Evolutionary conservation across 2,113 vertebrate genomes (phyloP), one percentile per base, ranked within the genome.

Genomic region (Caranx ignobilis): DNA sequence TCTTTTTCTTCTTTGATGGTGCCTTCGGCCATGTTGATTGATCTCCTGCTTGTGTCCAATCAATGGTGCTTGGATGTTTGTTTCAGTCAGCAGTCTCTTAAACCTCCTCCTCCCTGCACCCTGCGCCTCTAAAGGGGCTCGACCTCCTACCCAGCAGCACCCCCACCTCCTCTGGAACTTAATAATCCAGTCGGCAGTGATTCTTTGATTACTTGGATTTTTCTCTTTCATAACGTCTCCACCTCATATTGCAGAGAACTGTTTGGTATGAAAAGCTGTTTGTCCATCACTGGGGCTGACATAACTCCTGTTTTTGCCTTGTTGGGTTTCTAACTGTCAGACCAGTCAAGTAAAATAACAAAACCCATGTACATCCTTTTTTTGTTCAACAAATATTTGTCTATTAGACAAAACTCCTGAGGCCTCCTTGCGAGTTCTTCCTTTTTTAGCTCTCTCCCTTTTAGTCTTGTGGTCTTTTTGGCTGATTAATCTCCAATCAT

Each of bases 11-110:
- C 75, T 57, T 79, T 71, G 80, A 75, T 76, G 57, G 70, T 70
- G 79, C 90, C 88, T 84, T 76, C 15, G 54, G 86, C 82, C 77
- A 78, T 89, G 88, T 89, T 73, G 72, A 93, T 94, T 90, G 89
- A 95, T 94, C 88, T 71, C 59, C 52, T 69, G 78, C 81, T 86
- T 82, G 74, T 78, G 83, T 90, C 77, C 87, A 89, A 92, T 94
- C 87, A 88, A 90, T 91, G 63, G 21, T 1, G 57, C 73, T 45
- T 59, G 71, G 81, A 59, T 86, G 84, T 91, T 91, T 93, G 86
- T 89, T 94, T 85, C 85, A 89, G 92, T 93, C 93, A 90, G 93
- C 87, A 83, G 77, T 87, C 86, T 77, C 70, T 59, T 11, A 2
- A 32, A 6, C 26, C 68, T 31, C 39, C 26, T 6, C 37, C 76